These are phyloP conservation scores for Drosophila yakuba DNA, from an alignment of 1,140 invertebrate species.

Conservation along the genomic window DNA sequence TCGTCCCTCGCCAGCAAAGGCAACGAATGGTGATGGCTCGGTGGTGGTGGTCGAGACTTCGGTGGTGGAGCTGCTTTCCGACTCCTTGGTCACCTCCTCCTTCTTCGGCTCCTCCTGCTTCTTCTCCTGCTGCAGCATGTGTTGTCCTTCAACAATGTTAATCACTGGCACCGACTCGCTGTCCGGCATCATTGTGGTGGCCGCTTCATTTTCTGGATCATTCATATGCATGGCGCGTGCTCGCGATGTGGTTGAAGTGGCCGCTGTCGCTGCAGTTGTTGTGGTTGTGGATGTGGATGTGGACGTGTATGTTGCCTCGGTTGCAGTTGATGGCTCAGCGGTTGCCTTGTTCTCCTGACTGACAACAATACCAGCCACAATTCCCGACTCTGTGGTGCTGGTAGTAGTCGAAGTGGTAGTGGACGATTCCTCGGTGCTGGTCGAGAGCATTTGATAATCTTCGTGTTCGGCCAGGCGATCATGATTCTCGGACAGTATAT, in stretches of 20 bases:
- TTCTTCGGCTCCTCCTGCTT: background rate
- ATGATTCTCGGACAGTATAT: slow-evolving; percentile 83
- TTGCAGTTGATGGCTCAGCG: slow-evolving; percentile 54
- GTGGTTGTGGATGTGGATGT: slow-evolving; percentile 20
- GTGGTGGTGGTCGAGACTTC: slow-evolving; percentile 24
- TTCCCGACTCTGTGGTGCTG: slow-evolving; percentile 45
- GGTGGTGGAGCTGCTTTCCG: slow-evolving; percentile 38
- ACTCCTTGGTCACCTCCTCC: slow-evolving; percentile 3
- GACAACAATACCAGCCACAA: slow-evolving; percentile 62
- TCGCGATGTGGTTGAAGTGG: slow-evolving; percentile 59
- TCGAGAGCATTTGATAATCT: slow-evolving; percentile 83
- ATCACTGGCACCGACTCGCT: slow-evolving; percentile 57
- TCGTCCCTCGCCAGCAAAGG: slow-evolving; percentile 66
- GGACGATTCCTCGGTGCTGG: slow-evolving; percentile 68
- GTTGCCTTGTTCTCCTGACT: slow-evolving; percentile 73
- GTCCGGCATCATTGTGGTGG: slow-evolving; percentile 54
- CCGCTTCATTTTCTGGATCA: slow-evolving; percentile 56
- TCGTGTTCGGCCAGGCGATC: slow-evolving; percentile 83
- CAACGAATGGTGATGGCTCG: slow-evolving; percentile 57
- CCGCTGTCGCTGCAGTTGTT: slow-evolving; percentile 5
- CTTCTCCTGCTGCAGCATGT: slow-evolving; percentile 43
- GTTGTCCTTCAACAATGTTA: slow-evolving; percentile 80
- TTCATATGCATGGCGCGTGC: slow-evolving; percentile 84
- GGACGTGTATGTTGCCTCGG: slow-evolving; percentile 14
- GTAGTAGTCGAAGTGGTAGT: slow-evolving; percentile 24